phyloP scores from a whole-genome alignment of 1,140 invertebrate genomes.

The Caerostris darwini region DNA sequence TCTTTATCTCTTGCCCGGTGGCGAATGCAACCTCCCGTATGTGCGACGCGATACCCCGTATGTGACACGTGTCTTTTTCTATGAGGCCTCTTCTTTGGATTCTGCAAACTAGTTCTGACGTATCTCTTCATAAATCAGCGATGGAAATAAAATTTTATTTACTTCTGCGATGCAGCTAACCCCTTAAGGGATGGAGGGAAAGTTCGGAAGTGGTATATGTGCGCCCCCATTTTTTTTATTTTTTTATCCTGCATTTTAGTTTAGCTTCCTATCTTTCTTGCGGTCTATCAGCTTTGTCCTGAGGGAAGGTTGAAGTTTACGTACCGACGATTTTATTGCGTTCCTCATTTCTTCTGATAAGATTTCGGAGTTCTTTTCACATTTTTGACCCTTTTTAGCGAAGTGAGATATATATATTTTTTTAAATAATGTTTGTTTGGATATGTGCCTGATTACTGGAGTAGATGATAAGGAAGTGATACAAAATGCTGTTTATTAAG shows the following conservation, averaged over 20 bases:
- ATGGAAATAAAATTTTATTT: slow-evolving; percentile 43
- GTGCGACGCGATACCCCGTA: slow-evolving; percentile 8
- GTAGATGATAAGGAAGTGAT: too few relatives aligned
- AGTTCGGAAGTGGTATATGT: background rate
- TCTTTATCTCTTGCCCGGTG: background rate
- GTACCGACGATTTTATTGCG: background rate
- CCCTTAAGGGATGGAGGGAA: slow-evolving; percentile 19
- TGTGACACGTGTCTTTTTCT: slow-evolving; percentile 30
- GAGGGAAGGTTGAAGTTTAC: background rate
- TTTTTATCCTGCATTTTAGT: background rate
- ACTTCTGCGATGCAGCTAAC: background rate
- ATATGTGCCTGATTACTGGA: too few relatives aligned
- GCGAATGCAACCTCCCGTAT: background rate
- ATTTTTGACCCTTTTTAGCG: background rate
- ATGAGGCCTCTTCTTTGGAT: background rate
- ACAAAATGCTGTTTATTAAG: too few relatives aligned
- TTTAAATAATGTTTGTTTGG: background rate
- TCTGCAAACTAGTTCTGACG: slow-evolving; percentile 17
- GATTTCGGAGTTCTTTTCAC: background rate
- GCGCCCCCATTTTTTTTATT: background rate
- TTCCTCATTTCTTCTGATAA: background rate
- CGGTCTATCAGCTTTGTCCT: background rate
- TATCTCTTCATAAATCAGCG: slow-evolving; percentile 40
- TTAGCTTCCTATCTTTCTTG: slow-evolving; percentile 13
- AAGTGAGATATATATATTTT: background rate